These are phyloP conservation scores for Hemaris fuciformis DNA, from an alignment of 2,888 invertebrate species.

Conservation along the genomic window DNA sequence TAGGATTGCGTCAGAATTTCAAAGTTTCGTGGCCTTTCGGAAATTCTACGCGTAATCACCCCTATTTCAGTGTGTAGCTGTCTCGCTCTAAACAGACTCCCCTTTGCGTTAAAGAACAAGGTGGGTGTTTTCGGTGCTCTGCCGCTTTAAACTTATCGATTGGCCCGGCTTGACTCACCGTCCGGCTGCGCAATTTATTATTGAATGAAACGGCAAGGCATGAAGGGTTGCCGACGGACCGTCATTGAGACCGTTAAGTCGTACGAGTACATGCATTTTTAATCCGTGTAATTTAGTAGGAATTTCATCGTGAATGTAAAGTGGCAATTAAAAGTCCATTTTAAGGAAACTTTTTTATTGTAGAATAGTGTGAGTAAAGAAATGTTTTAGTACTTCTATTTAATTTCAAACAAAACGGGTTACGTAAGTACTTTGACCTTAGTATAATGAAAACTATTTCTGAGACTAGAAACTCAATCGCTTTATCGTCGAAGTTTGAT, in stretches of 20 bases:
- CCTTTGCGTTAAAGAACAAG: not conserved
- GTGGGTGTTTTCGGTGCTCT: not conserved
- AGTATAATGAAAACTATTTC: too few relatives aligned
- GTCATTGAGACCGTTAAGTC: not conserved
- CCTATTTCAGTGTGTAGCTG: not conserved
- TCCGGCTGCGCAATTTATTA: not conserved
- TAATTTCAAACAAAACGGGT: not conserved
- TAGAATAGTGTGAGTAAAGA: not conserved
- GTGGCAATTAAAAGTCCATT: not conserved
- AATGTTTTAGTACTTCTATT: not conserved
- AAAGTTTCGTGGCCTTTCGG: not conserved
- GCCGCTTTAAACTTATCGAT: not conserved
- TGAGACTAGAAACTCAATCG: not conserved
- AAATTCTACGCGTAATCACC: not conserved
- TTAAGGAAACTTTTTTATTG: not conserved
- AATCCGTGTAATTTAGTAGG: not conserved
- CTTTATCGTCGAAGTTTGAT: not conserved
- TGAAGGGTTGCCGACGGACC: too few relatives aligned
- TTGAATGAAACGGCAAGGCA: not conserved
- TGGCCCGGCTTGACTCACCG: conserved; percentile 1
- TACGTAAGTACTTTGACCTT: not conserved
- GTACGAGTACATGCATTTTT: not conserved
- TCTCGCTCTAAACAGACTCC: conserved; percentile 3
- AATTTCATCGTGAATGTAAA: not conserved
- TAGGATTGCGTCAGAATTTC: not conserved